Evolutionary conservation across 2,888 invertebrate species (phyloP), one percentile per base, ranked within the genome.

Genomic region (Caenorhabditis uteleia): DNA sequence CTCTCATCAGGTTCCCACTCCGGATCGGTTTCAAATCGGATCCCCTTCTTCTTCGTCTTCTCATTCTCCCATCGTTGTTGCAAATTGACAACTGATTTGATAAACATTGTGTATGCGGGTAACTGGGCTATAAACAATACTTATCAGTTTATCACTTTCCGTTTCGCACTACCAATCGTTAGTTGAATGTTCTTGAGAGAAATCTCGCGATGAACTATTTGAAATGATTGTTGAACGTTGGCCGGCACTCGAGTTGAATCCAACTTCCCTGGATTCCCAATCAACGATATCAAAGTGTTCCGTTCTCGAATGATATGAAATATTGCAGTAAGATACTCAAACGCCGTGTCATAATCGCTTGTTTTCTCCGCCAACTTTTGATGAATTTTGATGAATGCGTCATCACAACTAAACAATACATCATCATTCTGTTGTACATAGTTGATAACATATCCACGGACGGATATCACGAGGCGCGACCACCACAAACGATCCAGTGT

Each of bases 1-100:
- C 79, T 64, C 54, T 77, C 77, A 58, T 79, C 80, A 7, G 80
- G 80, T 46, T 80, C 79, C 80, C 80, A 80, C 51, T 80, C 80
- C 8, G 79, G 77, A 50, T 80, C 80, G 16, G 74, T 77, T 48
- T 80, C 78, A 42, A 77, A 79, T n/a, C 77, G 57, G 39, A 70
- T 70, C 18, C 62, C 59, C 48, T 77, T 75, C 31, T 70, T 75
- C 58, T 71, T 70, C 29, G 55, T 46, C 40, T 64, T 70, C 23
- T 72, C 70, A 39, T 58, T 67, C 29, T 47, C 59, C 76, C 77
- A 78, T 39, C 77, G 59, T 23, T 66, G 57, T 40, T 77, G 74
- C 16, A 77, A 62, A 14, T 58, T 65, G 14, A 65, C 65, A 21
- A 79, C 64, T n/a, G 77, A 69, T 36, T 71, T 62, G 47, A 70